Conservation (phyloP, 1,140 invertebrate species). For the Caenorhabditis brenneri region DNA sequence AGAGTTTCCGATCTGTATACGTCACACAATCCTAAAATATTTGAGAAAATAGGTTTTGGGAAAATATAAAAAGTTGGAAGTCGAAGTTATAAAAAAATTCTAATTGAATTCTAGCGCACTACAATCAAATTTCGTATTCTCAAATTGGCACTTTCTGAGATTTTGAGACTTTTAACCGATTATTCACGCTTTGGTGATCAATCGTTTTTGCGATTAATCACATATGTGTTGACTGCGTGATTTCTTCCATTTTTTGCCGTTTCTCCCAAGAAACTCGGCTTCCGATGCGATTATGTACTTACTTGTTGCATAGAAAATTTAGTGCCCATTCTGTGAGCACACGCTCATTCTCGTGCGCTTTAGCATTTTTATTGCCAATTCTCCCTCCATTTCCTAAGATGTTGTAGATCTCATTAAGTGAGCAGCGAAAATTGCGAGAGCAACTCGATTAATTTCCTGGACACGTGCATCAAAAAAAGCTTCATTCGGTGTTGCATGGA, state of each 20-base stretch:
- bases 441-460: not conserved
- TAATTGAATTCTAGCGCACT: no score
- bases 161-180: not conserved
- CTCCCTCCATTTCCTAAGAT: not conserved
- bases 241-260: not conserved
- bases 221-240: not conserved
- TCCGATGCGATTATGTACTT: slow-evolving; percentile 37
- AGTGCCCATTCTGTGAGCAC: not conserved
- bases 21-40: not conserved
- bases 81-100: no score
- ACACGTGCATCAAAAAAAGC: not conserved
- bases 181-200: not conserved
- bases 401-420: not conserved
- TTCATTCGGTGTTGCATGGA: not conserved
- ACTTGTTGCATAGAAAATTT: slow-evolving; percentile 29
- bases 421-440: not conserved
- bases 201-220: not conserved
- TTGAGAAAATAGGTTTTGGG: not conserved
- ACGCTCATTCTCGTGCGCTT: not conserved
- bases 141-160: not conserved
- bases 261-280: not conserved
- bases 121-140: no score
- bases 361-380: not conserved
- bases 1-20: not conserved
- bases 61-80: not conserved